Conservation (phyloP, 2,113 vertebrate species). For the Synchiropus splendidus region DNA sequence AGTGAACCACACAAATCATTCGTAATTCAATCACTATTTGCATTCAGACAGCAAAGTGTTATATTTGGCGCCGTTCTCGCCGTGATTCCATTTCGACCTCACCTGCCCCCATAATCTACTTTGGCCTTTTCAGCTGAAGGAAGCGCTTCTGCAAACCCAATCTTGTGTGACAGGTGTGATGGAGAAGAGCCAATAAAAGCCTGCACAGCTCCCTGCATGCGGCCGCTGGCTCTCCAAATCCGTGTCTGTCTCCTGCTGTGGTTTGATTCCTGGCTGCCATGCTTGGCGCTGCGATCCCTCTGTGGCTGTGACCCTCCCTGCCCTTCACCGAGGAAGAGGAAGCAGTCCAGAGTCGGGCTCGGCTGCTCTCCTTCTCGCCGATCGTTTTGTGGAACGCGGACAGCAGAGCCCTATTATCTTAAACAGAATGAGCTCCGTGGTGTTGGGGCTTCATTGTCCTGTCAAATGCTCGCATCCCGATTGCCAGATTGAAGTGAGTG, state of each 20-base stretch:
- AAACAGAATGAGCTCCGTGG: slow-evolving; percentile 18
- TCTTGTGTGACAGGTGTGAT: slow-evolving; percentile 63
- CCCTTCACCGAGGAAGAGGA: slow-evolving; percentile 48
- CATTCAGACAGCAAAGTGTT: slow-evolving; percentile 39
- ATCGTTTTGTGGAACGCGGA: slow-evolving; percentile 25
- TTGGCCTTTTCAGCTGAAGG: slow-evolving; percentile 58
- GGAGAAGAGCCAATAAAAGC: slow-evolving; percentile 62
- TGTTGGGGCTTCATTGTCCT: slow-evolving; percentile 10
- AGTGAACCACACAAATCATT: slow-evolving; percentile 41
- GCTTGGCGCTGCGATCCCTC: slow-evolving; percentile 39
- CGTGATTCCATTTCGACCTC: slow-evolving; percentile 51
- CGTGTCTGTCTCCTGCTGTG: slow-evolving; percentile 38
- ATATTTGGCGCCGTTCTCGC: slow-evolving; percentile 35
- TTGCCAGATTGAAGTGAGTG: slow-evolving; percentile 28
- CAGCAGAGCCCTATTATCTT: slow-evolving; percentile 26
- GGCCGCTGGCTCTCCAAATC: slow-evolving; percentile 40
- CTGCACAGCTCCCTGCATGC: slow-evolving; percentile 28
- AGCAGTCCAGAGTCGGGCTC: slow-evolving; percentile 26
- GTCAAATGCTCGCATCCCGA: slow-evolving; percentile 10
- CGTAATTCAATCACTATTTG: slow-evolving; percentile 44
- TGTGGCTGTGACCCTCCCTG: slow-evolving; percentile 42
- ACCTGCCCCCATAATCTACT: slow-evolving; percentile 52
- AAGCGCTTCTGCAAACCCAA: slow-evolving; percentile 58
- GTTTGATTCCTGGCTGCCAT: slow-evolving; percentile 56
- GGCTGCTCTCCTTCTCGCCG: slow-evolving; percentile 21